A percentile compares a stretch with the other conserved stretches of the same genome.
phyloP scores from a whole-genome alignment of 2,797 vertebrate genomes.

The Peromyscus eremicus region DNA sequence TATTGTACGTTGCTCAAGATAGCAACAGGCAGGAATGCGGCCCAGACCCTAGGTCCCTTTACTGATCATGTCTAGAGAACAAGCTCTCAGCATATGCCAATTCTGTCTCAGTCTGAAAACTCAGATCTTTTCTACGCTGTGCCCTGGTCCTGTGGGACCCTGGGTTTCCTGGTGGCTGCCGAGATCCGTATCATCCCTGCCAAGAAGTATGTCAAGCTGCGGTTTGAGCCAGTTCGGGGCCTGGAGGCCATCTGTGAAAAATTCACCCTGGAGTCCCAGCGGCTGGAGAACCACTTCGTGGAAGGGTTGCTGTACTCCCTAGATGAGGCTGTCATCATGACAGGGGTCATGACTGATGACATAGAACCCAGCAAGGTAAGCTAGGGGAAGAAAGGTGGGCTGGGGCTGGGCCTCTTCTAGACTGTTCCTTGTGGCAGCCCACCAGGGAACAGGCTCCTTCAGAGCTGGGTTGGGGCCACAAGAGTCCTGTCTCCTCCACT shows the following conservation, averaged over 20 bases:
- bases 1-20: not conserved
- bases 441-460: not conserved
- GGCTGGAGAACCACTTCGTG: conserved; percentile 95
- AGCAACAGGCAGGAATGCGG: not conserved
- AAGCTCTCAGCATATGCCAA: not conserved
- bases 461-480: not conserved
- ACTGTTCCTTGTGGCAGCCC: not conserved
- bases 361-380: conserved; percentile 93
- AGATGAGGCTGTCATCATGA: conserved; percentile 97
- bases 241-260: conserved; percentile 94
- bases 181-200: conserved; percentile 97
- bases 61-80: not conserved
- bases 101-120: conserved; percentile 94
- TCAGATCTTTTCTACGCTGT: conserved; percentile 97
- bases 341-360: conserved; percentile 94
- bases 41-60: not conserved
- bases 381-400: not conserved
- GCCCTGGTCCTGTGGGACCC: conserved; percentile 98
- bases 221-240: conserved; percentile 93
- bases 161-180: conserved; percentile 98
- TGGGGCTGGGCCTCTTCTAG: not conserved
- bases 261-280: conserved; percentile 92
- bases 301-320: conserved; percentile 95
- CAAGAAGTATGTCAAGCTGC: conserved; percentile 94
- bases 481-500: not conserved